Evolutionary conservation across 2,888 invertebrate genomes (phyloP), one percentile per base, ranked within the genome.

Genomic region (Noctua fimbriata): DNA sequence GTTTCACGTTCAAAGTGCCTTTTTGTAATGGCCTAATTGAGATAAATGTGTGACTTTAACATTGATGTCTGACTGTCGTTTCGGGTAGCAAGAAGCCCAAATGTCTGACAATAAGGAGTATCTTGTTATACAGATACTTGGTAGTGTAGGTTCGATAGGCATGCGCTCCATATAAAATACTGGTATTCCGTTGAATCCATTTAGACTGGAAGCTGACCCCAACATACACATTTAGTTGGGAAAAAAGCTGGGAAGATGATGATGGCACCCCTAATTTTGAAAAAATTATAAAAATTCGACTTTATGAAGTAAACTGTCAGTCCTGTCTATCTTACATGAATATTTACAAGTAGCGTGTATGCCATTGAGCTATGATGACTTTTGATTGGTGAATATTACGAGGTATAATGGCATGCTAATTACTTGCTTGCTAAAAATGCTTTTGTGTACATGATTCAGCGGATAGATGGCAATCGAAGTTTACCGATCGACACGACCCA

Each of bases 1-100:
- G 44, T 67, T 67, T 67, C 36, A 67, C 9, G 67, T 67, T 18
- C 16, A 67, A 67, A n/a, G n/a, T 67, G n/a, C n/a, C 44, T 67
- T 67, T 63, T 60, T 28, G 60, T 67, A n/a, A 18, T 44, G n/a
- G 24, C 16, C 44, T 44, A 67, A 67, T 67, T 67, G n/a, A 41
- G n/a, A 67, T 44, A 47, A 44, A 44, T 28, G n/a, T 65, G 18
- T 24, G 58, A 60, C 4, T 58, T 28, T n/a, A 60, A 28, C 28
- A 16, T 28, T 60, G 60, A n/a, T 58, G 14, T 60, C 28, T 60
- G 28, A 16, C 14, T 12, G 58, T 58, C 58, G n/a, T 14, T 58
- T 58, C n/a, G n/a, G n/a, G 14, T 14, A 14, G 58, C 28, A 28
- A n/a, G 14, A 5, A 0, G 14, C 6, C n/a, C 14, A 2, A 28